Evolutionary conservation across 2,797 vertebrate genomes (phyloP).

Genomic region (Cercopithecus neglectus): DNA sequence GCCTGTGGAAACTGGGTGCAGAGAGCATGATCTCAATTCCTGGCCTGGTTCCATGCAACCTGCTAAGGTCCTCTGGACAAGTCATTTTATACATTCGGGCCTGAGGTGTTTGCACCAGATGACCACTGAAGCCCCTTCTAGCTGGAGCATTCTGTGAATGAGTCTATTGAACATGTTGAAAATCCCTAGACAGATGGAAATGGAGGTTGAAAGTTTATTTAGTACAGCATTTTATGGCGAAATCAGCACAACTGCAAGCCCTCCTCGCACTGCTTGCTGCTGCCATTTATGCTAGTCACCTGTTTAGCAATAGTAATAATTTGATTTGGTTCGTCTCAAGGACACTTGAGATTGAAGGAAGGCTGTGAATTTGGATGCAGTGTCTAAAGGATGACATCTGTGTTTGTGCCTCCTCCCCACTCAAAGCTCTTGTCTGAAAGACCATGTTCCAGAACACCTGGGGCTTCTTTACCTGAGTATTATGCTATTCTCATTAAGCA

Average conservation of each 20-base stretch:
- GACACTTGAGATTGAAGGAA: neutral
- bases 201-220: neutral
- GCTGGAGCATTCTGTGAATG: conserved; percentile 32
- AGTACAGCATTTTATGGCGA: neutral
- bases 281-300: neutral
- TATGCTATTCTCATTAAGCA: conserved; percentile 62
- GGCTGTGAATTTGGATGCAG: neutral
- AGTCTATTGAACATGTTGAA: neutral
- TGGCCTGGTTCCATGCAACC: neutral
- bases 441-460: conserved; percentile 56
- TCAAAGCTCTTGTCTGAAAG: conserved; percentile 30
- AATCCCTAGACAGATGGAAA: conserved; percentile 4
- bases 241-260: neutral
- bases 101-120: neutral
- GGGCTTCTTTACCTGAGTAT: neutral
- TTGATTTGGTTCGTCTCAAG: neutral
- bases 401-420: neutral
- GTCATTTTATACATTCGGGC: neutral
- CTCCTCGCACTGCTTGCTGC: neutral
- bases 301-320: neutral
- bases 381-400: neutral
- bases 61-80: neutral
- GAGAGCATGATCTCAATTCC: neutral
- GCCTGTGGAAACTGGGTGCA: neutral
- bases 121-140: neutral